These are phyloP conservation scores for Heliconius himera DNA, from an alignment of 1,140 invertebrate genomes.

Conservation along the genomic window DNA sequence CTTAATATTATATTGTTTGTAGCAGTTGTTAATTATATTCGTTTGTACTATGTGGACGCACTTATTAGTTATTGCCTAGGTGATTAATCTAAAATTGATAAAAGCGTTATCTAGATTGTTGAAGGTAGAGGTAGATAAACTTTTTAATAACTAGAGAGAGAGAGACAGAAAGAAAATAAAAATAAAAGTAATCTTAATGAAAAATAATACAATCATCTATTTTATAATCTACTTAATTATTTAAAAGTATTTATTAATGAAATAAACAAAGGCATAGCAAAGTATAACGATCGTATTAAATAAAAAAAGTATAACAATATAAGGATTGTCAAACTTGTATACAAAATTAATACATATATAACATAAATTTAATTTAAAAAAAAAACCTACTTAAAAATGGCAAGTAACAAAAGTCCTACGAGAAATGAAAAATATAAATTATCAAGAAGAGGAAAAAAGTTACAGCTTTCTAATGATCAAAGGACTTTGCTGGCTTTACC, in stretches of 20 bases:
- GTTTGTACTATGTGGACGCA: slow-evolving; percentile 9
- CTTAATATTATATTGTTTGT: neutral
- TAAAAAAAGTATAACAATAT: neutral
- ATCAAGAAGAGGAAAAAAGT: slow-evolving; percentile 62
- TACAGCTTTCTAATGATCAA: slow-evolving; percentile 58
- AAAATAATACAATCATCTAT: too few species aligned
- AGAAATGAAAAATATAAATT: slow-evolving; percentile 56
- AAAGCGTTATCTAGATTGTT: slow-evolving; percentile 1
- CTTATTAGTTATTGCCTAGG: slow-evolving; percentile 44
- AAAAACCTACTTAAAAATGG: slow-evolving; percentile 29
- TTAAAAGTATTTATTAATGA: too few species aligned
- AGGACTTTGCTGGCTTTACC: slow-evolving; percentile 60
- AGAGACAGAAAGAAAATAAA: too few species aligned
- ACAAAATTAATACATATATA: neutral
- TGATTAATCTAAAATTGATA: slow-evolving; percentile 46
- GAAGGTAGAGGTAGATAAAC: neutral
- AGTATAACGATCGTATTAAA: too few species aligned
- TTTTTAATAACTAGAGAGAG: too few species aligned
- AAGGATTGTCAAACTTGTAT: neutral
- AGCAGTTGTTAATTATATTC: slow-evolving; percentile 21
- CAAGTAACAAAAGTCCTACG: slow-evolving; percentile 24
- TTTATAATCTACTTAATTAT: too few species aligned
- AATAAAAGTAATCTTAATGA: too few species aligned
- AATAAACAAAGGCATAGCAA: too few species aligned
- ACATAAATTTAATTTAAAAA: neutral